A percentile compares a stretch with the other conserved stretches of the same genome.
Conservation (phyloP, 2,113 vertebrate species). For the Dromaius novaehollandiae region DNA sequence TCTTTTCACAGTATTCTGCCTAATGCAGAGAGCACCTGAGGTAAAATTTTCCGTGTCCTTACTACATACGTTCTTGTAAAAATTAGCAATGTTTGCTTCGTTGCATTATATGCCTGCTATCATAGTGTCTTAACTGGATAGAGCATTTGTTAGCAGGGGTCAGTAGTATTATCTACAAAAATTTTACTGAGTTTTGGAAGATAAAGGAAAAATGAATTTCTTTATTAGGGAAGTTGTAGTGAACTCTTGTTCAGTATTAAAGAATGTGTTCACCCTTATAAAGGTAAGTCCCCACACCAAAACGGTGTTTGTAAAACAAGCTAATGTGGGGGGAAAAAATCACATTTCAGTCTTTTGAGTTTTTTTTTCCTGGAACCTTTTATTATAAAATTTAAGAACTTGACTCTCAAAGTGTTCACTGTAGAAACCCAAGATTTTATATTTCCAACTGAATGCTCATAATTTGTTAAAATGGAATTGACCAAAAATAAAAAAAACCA, state of each 20-base stretch:
- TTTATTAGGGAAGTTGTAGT: neutral
- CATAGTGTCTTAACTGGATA: neutral
- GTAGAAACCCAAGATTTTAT: neutral
- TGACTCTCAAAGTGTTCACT: neutral
- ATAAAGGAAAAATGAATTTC: neutral
- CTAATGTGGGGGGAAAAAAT: neutral
- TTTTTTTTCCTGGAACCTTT: neutral
- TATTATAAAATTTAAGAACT: neutral
- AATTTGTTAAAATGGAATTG: neutral
- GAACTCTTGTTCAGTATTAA: neutral
- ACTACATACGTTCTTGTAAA: neutral
- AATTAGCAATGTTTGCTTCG: neutral
- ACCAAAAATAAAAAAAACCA: neutral
- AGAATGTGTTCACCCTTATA: neutral
- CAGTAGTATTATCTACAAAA: neutral
- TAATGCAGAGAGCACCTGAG: neutral
- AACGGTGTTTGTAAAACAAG: neutral
- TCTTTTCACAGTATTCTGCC: neutral
- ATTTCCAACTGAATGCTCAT: neutral
- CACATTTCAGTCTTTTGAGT: neutral
- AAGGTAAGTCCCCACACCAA: neutral
- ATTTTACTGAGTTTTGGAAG: neutral
- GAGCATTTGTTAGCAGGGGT: neutral
- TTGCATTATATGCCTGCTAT: neutral
- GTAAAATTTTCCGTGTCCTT: neutral